Evolutionary conservation across 2,113 vertebrate genomes (phyloP).

Genomic region (Saccopteryx bilineata): DNA sequence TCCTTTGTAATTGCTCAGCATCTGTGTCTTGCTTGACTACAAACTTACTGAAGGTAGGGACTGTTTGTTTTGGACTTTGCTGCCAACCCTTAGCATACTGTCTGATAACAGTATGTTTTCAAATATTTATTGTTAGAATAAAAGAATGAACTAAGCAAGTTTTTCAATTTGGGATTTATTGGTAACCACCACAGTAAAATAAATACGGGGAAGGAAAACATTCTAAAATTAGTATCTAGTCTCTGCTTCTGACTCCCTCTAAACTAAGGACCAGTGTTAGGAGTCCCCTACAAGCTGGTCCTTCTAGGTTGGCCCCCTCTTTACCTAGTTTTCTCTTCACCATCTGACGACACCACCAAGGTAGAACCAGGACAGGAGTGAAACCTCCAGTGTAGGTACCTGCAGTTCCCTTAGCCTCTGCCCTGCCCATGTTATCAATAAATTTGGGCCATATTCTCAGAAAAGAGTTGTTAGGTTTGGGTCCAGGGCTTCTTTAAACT

Average conservation of each 20-base stretch:
- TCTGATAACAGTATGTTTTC: conserved; percentile 25
- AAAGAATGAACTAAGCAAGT: conserved; percentile 15
- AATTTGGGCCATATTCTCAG: neutral
- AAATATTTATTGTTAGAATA: conserved; percentile 60
- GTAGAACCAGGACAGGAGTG: neutral
- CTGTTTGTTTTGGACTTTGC: conserved; percentile 20
- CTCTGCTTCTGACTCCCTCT: neutral
- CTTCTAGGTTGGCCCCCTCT: neutral
- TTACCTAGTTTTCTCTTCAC: neutral
- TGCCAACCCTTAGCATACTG: neutral
- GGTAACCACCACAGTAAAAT: neutral
- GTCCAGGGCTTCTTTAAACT: too few species aligned
- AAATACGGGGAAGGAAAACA: neutral
- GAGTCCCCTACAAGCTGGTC: neutral
- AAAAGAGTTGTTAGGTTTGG: neutral
- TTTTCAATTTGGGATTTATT: conserved; percentile 41
- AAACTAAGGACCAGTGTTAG: neutral
- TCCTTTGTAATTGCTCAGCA: neutral
- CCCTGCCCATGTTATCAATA: neutral
- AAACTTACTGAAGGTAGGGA: neutral
- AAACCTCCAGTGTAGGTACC: neutral
- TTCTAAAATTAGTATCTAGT: conserved; percentile 16
- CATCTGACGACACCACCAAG: neutral
- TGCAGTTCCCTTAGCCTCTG: neutral
- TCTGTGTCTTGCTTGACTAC: neutral